phyloP scores from a whole-genome alignment of 2,888 invertebrate species.

The Saturnia pavonia region DNA sequence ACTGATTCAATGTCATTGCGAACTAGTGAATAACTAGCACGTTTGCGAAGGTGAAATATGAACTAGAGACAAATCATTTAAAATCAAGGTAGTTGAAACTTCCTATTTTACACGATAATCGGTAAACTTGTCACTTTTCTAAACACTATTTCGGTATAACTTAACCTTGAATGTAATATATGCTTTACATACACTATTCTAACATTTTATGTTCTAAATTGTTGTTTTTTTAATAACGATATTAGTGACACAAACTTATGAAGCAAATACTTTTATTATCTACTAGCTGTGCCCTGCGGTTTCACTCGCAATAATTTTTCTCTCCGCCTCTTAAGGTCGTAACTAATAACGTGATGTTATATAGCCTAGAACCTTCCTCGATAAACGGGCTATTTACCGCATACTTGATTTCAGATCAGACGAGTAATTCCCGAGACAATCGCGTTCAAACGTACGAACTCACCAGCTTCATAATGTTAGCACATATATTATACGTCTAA shows the following conservation, averaged over 20 bases:
- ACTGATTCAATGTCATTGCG: conserved; percentile 55
- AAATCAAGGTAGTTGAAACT: conserved; percentile 26
- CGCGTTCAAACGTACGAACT: too few relatives aligned
- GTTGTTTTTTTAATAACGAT: not conserved
- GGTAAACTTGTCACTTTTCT: conserved; percentile 1
- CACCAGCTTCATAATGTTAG: too few relatives aligned
- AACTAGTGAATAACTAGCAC: conserved; percentile 53
- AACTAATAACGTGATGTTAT: too few relatives aligned
- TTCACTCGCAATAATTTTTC: too few relatives aligned
- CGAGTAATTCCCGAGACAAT: too few relatives aligned
- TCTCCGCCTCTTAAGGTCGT: too few relatives aligned
- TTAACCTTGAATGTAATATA: not conserved
- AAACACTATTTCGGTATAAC: conserved; percentile 1
- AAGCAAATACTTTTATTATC: not conserved
- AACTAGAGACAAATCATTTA: conserved; percentile 38
- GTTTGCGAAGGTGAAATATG: conserved; percentile 37
- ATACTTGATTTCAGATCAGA: too few relatives aligned
- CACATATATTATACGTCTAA: not conserved
- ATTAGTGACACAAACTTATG: not conserved
- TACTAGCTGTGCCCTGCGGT: not conserved
- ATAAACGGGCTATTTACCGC: too few relatives aligned
- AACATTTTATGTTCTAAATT: not conserved
- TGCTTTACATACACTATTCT: not conserved
- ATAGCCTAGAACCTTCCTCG: too few relatives aligned
- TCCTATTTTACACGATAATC: conserved; percentile 22